A percentile compares a stretch with the other conserved stretches of the same genome.
Evolutionary conservation across 1,140 invertebrate species (phyloP).

Genomic region (Psilanteris sp.): DNA sequence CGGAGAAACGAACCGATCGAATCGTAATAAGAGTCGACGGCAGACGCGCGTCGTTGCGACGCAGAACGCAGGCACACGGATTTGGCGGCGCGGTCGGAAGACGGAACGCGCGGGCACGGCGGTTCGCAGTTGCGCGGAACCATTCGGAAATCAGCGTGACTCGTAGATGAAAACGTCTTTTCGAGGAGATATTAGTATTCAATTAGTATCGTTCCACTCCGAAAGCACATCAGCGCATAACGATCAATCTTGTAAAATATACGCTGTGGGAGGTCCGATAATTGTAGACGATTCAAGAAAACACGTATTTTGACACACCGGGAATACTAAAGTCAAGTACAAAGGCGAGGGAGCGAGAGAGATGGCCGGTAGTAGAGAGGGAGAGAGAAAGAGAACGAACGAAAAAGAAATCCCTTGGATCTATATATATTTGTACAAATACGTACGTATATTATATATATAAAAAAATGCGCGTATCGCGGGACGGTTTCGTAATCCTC

Average conservation of each 20-base stretch:
- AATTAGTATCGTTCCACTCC: conserved; percentile 40
- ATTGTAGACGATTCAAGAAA: conserved; percentile 19
- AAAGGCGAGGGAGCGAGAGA: too few relatives aligned
- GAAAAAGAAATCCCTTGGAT: too few relatives aligned
- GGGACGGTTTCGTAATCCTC: conserved; percentile 15
- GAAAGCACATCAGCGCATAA: conserved; percentile 36
- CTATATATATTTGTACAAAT: too few relatives aligned
- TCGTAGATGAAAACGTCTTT: conserved; percentile 27
- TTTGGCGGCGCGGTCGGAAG: too few relatives aligned
- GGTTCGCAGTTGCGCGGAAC: too few relatives aligned
- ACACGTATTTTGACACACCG: conserved; percentile 7
- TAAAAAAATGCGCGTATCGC: conserved; percentile 1
- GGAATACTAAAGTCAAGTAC: conserved; percentile 16
- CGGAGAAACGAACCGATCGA: too few relatives aligned
- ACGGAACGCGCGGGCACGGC: too few relatives aligned
- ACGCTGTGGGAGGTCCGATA: conserved; percentile 41
- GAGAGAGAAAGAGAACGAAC: background rate
- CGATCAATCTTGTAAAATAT: conserved; percentile 24
- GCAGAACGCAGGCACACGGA: background rate
- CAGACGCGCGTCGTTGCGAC: too few relatives aligned
- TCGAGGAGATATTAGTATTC: conserved; percentile 48
- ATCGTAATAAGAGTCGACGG: too few relatives aligned
- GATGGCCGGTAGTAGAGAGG: background rate
- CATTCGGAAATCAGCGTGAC: conserved; percentile 2
- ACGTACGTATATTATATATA: too few relatives aligned